Base-by-base conservation (phyloP, 2,888 invertebrate species). In the Automeris io region DNA sequence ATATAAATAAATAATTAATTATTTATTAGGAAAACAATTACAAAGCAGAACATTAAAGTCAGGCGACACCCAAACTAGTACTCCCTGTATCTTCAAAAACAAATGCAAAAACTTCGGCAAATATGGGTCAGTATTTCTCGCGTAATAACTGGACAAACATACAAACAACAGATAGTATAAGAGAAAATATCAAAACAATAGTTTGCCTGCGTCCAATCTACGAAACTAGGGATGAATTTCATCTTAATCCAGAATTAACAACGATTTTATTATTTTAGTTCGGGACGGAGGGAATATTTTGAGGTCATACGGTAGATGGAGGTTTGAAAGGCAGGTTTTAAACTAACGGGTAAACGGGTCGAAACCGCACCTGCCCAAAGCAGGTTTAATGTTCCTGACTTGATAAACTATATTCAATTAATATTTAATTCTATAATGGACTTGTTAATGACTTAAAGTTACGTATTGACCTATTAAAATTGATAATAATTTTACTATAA, bases 201-300 rank as follows among this genome's bases (percentile, higher is more conserved):
- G 29, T 29, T 29, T 29, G 16, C 13, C 29, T 16, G 16, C 29
- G n/a, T 29, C n/a, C 6, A n/a, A 29, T 16, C 29, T 29, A 29
- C 13, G 13, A 29, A 29, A 16, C 16, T 8, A 16, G 5, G 29
- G 16, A 16, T 29, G 13, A 29, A 29, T 29, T 29, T 29, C 29
- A 3, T 13, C 5, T 16, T 29, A 29, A 29, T 29, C 25, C 18
- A 18, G 19, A 38, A 33, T 16, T 21, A 18, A 13, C 6, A 5
- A 11, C 6, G 12, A 13, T 33, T 33, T 33, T 38, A 38, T 38
- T 38, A 38, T 38, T 38, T 38, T 38, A 33, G 38, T 37, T 37
- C 31, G 16, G 18, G 16, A 29, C 16, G 31, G 25, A 13, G 11
- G 12, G 11, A 37, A 31, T 16, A 18, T 19, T 37, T 16, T 29